These are phyloP conservation scores for Brotula barbata DNA, from an alignment of 2,797 vertebrate genomes.

Conservation along the genomic window DNA sequence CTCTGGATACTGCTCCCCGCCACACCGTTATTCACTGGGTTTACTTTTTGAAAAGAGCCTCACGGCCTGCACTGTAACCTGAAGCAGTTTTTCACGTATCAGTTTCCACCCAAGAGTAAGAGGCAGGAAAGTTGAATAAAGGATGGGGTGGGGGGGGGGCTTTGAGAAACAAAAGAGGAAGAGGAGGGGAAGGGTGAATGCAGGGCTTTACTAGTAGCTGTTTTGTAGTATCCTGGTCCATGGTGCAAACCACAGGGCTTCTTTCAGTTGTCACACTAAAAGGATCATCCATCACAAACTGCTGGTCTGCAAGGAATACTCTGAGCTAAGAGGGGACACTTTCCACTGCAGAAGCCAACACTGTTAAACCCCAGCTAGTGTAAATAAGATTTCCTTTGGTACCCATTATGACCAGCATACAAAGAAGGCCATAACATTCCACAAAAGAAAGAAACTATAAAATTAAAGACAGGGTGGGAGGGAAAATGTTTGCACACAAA, in stretches of 20 bases:
- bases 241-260: constrained; percentile 55
- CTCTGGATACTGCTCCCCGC: constrained; percentile 47
- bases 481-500: constrained; percentile 33
- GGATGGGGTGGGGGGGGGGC: constrained; percentile 20
- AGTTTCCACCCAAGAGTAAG: constrained; percentile 66
- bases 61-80: constrained; percentile 72
- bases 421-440: constrained; percentile 47
- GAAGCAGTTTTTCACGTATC: constrained; percentile 74
- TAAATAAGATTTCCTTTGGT: constrained; percentile 64
- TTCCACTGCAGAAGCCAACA: constrained; percentile 58
- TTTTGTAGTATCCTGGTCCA: constrained; percentile 59
- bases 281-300: constrained; percentile 64
- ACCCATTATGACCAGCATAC: constrained; percentile 45
- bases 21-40: constrained; percentile 47
- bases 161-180: constrained; percentile 60
- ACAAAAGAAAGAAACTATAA: constrained; percentile 40
- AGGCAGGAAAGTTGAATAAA: constrained; percentile 38
- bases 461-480: constrained; percentile 42
- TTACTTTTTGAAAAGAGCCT: constrained; percentile 73
- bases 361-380: constrained; percentile 49
- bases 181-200: constrained; percentile 37
- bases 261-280: constrained; percentile 72
- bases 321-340: constrained; percentile 46
- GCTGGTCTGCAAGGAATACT: constrained; percentile 29
- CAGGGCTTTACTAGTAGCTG: constrained; percentile 38